Evolutionary conservation across 2,113 vertebrate species (phyloP).

Genomic region (Abramis brama): DNA sequence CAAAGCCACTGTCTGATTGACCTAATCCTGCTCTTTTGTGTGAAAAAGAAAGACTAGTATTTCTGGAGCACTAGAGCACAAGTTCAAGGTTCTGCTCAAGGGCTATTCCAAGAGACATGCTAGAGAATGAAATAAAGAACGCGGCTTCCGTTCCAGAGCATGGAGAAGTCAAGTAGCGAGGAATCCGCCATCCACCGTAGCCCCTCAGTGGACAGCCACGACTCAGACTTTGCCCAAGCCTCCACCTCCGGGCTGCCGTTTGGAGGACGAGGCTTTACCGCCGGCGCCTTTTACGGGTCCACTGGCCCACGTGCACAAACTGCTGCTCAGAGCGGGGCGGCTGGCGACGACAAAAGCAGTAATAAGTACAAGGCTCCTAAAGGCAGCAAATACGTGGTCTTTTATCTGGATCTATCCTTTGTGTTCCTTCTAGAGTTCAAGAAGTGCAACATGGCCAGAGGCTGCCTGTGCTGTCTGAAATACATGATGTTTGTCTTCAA

Average conservation of each 20-base stretch:
- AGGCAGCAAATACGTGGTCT: slow-evolving; percentile 98
- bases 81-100: slow-evolving; percentile 50
- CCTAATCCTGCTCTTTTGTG: background rate
- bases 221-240: slow-evolving; percentile 90
- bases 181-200: slow-evolving; percentile 98
- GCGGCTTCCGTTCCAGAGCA: slow-evolving; percentile 83
- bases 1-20: background rate
- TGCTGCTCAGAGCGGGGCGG: slow-evolving; percentile 63
- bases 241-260: slow-evolving; percentile 91
- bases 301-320: slow-evolving; percentile 78
- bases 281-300: slow-evolving; percentile 96
- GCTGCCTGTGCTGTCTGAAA: slow-evolving; percentile 98
- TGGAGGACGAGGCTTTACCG: slow-evolving; percentile 90
- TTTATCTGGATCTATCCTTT: slow-evolving; percentile 99
- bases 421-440: slow-evolving; percentile 99
- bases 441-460: slow-evolving; percentile 99
- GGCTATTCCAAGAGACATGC: slow-evolving; percentile 82
- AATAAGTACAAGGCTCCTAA: slow-evolving; percentile 89
- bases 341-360: slow-evolving; percentile 72
- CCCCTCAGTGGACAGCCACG: slow-evolving; percentile 95
- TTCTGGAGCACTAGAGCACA: background rate
- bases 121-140: slow-evolving; percentile 74
- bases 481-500: slow-evolving; percentile 99
- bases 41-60: slow-evolving; percentile 10
- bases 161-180: slow-evolving; percentile 99